Evolutionary conservation across 2,113 vertebrate genomes (phyloP), one percentile per base, ranked within the genome.

Genomic region (Chelonoidis abingdonii): DNA sequence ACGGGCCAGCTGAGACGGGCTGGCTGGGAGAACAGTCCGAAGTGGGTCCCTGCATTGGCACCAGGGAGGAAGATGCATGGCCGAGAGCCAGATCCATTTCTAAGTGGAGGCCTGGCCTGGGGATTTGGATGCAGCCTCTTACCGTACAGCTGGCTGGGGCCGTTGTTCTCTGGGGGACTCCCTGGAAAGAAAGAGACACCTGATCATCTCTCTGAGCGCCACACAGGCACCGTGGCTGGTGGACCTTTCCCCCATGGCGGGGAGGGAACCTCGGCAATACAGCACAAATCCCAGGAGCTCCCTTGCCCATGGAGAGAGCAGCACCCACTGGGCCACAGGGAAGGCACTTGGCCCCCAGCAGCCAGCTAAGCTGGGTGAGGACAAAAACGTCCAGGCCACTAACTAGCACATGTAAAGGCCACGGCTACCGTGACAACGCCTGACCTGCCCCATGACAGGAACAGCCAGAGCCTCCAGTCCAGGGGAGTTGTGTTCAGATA

Each of bases 101-200:
- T 78, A 44, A 8, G 41, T 4, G 41, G 41, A 47, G 24, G 75
- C 25, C 41, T 27, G 12, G 44, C 44, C 11, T 44, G 44, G 25
- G 75, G 75, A 6, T 27, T 59, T 9, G 86, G 24, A 80, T 13
- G 14, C 14, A 8, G 22, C 84, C 59, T 41, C 24, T 97, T 95
- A 97, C 97, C 97, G 0, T 95, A 95, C 47, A 96, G 52, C 83
- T 94, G 93, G 27, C 54, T 4, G 0, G 91, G 84, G n/a, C 54
- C 84, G 41, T 31, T 1, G 0, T 2, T 44, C 59, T 97, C 96
- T 0, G 11, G 41, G 44, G 59, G 83, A 25, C 24, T 78, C 25
- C 56, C 97, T 97, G 90, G n/a, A 57, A 92, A 89, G 94, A 94
- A 78, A 8, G 80, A 95, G 29, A 92, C 78, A 27, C 0, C 1